A percentile compares a stretch with the other conserved stretches of the same genome.
phyloP scores from a whole-genome alignment of 2,888 invertebrate species.

The Halictus quadricinctus region DNA sequence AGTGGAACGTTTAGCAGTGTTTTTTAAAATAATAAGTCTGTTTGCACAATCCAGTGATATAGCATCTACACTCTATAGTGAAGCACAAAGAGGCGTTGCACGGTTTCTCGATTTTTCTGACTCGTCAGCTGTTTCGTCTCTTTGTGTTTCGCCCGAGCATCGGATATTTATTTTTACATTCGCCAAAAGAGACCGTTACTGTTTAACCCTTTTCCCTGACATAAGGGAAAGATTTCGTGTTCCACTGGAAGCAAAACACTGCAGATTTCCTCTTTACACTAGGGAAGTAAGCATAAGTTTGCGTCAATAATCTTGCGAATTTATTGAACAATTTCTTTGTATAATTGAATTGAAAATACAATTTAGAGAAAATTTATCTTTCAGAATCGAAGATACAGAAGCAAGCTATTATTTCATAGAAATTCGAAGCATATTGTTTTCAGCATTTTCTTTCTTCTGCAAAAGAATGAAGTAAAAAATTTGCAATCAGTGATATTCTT shows the following conservation, averaged over 20 bases:
- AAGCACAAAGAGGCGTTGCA: slow-evolving; percentile 16
- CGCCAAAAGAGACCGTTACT: slow-evolving; percentile 2
- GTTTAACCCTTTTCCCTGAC: slow-evolving; percentile 22
- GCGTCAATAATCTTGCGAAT: not conserved
- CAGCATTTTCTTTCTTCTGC: not conserved
- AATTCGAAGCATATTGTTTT: not conserved
- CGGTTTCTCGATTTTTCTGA: slow-evolving; percentile 17
- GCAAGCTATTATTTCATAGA: not conserved
- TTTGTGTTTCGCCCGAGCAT: slow-evolving; percentile 9
- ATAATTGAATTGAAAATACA: not conserved
- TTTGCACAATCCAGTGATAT: slow-evolving; percentile 12
- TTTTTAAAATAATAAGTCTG: slow-evolving; percentile 20
- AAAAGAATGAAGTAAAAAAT: not conserved
- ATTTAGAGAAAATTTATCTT: not conserved
- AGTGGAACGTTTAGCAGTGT: not conserved
- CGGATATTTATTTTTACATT: slow-evolving; percentile 28
- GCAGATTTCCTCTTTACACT: not conserved
- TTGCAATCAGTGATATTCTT: not conserved
- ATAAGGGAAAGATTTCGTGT: not conserved
- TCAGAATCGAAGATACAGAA: not conserved
- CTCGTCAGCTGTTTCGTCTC: slow-evolving; percentile 30
- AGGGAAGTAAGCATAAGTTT: not conserved
- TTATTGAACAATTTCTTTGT: not conserved
- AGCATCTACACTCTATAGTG: not conserved
- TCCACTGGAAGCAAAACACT: not conserved